Conservation (phyloP, 1,140 invertebrate species). For the Penaeus japonicus region DNA sequence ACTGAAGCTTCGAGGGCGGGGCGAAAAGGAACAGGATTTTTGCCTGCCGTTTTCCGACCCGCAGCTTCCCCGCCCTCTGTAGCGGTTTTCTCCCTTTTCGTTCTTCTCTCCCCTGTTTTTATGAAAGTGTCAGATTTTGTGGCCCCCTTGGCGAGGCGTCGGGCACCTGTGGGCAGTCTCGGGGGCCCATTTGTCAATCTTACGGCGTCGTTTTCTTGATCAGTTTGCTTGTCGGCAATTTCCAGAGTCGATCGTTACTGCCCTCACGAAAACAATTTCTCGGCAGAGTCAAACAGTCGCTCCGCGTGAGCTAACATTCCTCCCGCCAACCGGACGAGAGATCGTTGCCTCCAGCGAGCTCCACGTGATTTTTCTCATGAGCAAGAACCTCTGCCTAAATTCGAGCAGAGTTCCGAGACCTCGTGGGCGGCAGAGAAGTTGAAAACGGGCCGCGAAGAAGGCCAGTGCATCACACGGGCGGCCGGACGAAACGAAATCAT, state of each 20-base stretch:
- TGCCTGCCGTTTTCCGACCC: no score
- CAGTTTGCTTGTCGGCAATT: constrained; percentile 55
- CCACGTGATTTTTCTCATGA: neutral
- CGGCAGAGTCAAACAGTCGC: constrained; percentile 30
- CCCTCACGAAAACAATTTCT: constrained; percentile 45
- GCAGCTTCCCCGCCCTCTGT: no score
- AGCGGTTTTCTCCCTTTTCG: no score
- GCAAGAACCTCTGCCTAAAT: neutral
- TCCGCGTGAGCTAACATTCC: neutral
- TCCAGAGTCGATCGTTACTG: constrained; percentile 52
- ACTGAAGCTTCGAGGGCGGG: no score
- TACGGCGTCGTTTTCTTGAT: constrained; percentile 53
- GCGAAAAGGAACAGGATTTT: no score
- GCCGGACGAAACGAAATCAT: constrained; percentile 15
- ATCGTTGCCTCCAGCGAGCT: neutral
- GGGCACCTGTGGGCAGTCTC: neutral
- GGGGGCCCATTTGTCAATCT: constrained; percentile 44
- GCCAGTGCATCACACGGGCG: neutral
- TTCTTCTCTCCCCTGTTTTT: no score
- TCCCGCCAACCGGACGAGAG: neutral
- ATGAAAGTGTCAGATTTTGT: no score
- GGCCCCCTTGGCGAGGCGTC: no score
- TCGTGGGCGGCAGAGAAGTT: no score
- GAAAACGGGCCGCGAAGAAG: neutral
- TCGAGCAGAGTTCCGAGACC: neutral